Evolutionary conservation across 2,113 vertebrate genomes (phyloP), one percentile per base, ranked within the genome.

Genomic region (Myiagra hebetior): DNA sequence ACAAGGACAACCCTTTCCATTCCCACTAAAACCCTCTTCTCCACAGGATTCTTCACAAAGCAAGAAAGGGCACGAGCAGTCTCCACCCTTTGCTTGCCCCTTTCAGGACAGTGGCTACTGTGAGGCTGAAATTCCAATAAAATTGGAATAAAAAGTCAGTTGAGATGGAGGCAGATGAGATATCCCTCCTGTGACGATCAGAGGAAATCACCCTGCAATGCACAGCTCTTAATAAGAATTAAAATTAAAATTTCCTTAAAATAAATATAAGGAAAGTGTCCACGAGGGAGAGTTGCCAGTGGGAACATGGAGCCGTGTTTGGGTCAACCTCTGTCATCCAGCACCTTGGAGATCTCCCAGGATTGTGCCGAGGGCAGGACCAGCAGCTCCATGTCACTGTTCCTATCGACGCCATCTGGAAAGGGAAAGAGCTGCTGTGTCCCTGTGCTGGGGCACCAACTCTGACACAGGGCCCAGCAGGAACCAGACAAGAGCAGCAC

Each of bases 371-470:
- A 79, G 59, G 70, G 26, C 69, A 63, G 81, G 65, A 81, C 37
- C 3, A 5, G 89, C 7, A 19, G 80, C 79, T 62, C 75, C 20
- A 1, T 11, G 56, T 78, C 13, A 1, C 64, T 53, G 60, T 17
- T 95, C 83, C 83, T 97, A 97, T 22, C 31, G 87, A 33, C 96
- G 95, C 96, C 96, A 97, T 97, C 96, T 97, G 94, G 62, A 84
- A 94, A 95, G 0, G 3, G 62, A 96, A 87, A 91, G 69, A 87
- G 84, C 69, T 75, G 65, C 39, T 89, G 50, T 4, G 6, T 44
- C 47, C 37, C 73, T 35, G 41, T 21, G 55, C 5, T 30, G 21
- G 1, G 9, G 37, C 50, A 68, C 55, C n/a, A 41, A 26, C 2
- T 1, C 52, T 79, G 79, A 41, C 65, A 33, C 68, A 55, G 39